phyloP scores from a whole-genome alignment of 2,888 invertebrate species.

The Drosophila ustulata region DNA sequence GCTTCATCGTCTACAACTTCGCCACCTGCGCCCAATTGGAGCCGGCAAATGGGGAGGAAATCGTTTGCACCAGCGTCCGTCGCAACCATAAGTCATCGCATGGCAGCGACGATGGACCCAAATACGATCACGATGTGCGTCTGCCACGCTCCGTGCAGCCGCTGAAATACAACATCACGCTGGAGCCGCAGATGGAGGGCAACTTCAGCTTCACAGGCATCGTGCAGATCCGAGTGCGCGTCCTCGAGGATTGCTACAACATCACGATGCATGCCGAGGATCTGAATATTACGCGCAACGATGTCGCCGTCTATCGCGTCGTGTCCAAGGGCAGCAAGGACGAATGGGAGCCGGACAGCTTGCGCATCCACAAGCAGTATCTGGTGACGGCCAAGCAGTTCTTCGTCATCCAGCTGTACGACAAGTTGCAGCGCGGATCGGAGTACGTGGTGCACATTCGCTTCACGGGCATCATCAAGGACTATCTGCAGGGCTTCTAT shows the following conservation, averaged over 20 bases:
- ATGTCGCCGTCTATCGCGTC: constrained; percentile 85
- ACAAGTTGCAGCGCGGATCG: constrained; percentile 86
- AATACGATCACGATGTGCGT: constrained; percentile 87
- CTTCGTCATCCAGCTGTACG: constrained; percentile 88
- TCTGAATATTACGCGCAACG: constrained; percentile 87
- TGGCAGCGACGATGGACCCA: constrained; percentile 46
- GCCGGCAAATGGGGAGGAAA: constrained; percentile 70
- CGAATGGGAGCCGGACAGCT: constrained; percentile 39
- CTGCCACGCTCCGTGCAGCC: constrained; percentile 90
- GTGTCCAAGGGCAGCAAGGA: constrained; percentile 16
- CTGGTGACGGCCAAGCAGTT: constrained; percentile 89
- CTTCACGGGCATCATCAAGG: constrained; percentile 90
- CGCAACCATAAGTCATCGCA: constrained; percentile 58
- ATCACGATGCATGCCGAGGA: constrained; percentile 92
- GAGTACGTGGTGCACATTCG: constrained; percentile 89
- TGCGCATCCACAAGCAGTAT: constrained; percentile 84
- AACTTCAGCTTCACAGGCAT: constrained; percentile 93
- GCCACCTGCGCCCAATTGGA: constrained; percentile 87
- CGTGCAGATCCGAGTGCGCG: constrained; percentile 88
- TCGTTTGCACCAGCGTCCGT: constrained; percentile 77
- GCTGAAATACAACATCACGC: constrained; percentile 88
- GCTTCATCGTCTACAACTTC: constrained; percentile 91
- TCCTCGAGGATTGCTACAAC: constrained; percentile 86
- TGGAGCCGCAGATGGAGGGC: constrained; percentile 91
- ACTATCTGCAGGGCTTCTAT: constrained; percentile 92